Percentiles rank a stretch among this genome's conserved stretches.
Conservation (phyloP, 2,797 vertebrate species). For the Arctocebus calabarensis region DNA sequence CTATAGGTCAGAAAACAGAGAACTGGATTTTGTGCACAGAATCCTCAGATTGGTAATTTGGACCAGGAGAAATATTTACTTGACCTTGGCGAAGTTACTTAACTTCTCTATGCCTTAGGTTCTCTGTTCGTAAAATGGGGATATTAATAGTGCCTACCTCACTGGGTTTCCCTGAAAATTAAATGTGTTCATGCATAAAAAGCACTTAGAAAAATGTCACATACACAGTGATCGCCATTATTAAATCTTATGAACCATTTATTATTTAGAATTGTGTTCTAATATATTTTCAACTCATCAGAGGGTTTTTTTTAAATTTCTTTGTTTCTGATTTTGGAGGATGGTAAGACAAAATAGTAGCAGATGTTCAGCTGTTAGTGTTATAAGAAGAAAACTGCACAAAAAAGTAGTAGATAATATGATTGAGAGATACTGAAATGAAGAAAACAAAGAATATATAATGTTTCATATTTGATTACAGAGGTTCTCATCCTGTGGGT, state of each 20-base stretch:
- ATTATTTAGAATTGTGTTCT: conserved; percentile 44
- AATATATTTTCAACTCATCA: background rate
- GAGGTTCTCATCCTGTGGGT: too few species aligned
- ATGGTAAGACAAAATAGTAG: conserved; percentile 50
- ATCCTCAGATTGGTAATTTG: conserved; percentile 22
- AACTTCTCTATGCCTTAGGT: background rate
- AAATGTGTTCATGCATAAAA: background rate
- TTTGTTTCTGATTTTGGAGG: conserved; percentile 4
- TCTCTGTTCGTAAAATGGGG: background rate
- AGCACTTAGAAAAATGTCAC: background rate
- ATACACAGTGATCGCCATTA: background rate
- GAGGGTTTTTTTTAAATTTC: background rate
- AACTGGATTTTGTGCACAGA: background rate
- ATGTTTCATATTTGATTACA: background rate
- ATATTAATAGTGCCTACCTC: background rate
- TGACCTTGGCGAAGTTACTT: conserved; percentile 4
- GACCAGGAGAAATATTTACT: background rate
- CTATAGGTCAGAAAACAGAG: background rate
- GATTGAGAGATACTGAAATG: conserved; percentile 2
- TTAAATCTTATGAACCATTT: background rate
- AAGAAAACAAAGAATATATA: background rate
- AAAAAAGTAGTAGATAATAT: background rate
- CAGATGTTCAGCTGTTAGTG: conserved; percentile 46
- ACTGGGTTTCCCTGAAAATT: background rate
- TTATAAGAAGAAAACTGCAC: conserved; percentile 32